A percentile compares a stretch with the other conserved stretches of the same genome.
phyloP scores from a whole-genome alignment of 2,797 vertebrate species.

The Platyrinchus mystaceus region DNA sequence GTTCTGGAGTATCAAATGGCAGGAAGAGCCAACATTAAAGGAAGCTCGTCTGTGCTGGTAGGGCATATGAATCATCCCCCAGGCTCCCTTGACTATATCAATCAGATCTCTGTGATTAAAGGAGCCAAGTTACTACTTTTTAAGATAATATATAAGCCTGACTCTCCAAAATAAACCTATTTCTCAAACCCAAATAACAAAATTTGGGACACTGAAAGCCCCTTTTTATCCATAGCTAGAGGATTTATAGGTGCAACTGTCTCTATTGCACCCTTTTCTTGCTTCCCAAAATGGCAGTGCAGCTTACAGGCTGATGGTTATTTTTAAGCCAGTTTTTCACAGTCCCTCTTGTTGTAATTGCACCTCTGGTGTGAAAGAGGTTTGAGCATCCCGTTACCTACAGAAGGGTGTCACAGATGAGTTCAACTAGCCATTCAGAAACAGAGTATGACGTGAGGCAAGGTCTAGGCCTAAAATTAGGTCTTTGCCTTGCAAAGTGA shows the following conservation, averaged over 20 bases:
- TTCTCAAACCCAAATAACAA: not conserved
- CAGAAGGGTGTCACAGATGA: not conserved
- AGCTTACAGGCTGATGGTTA: not conserved
- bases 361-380: fast-evolving
- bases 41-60: not conserved
- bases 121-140: not conserved
- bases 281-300: not conserved
- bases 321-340: not conserved
- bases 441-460: not conserved
- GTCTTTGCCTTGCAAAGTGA: not conserved
- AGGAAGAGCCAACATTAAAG: not conserved
- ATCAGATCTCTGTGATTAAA: not conserved
- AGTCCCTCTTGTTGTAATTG: not conserved
- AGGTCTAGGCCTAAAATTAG: not conserved
- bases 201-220: not conserved
- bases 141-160: not conserved
- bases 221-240: not conserved
- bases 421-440: not conserved
- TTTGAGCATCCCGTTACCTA: not conserved
- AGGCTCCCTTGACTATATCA: not conserved
- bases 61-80: not conserved
- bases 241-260: not conserved
- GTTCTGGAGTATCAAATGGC: not conserved
- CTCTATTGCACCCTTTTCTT: not conserved
- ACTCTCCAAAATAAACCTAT: not conserved